Evolutionary conservation across 2,888 invertebrate species (phyloP).

Genomic region (Parnassius mnemosyne): DNA sequence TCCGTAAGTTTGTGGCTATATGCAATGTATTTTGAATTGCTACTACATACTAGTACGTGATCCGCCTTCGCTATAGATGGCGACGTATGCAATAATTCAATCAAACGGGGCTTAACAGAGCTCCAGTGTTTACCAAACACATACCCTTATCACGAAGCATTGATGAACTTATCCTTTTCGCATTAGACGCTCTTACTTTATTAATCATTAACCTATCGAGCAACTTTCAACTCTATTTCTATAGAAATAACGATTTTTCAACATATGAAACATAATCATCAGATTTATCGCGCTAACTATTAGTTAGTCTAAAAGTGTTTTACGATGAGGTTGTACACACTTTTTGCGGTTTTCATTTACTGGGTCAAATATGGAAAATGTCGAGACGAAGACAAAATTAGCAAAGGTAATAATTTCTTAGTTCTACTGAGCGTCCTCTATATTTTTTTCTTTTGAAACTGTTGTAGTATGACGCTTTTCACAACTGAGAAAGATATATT

Average conservation of each 20-base stretch:
- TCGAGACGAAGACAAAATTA: conserved; percentile 71
- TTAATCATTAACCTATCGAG: conserved; percentile 30
- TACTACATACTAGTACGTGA: conserved; percentile 50
- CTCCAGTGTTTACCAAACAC: conserved; percentile 69
- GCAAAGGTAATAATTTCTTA: conserved; percentile 56
- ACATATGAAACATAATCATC: not conserved
- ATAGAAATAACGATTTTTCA: conserved; percentile 32
- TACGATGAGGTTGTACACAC: conserved; percentile 38
- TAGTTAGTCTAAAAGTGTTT: conserved; percentile 23
- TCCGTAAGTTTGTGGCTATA: not conserved
- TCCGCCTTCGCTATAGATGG: conserved; percentile 51
- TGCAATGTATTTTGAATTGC: conserved; percentile 2
- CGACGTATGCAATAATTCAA: conserved; percentile 73
- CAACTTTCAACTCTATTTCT: conserved; percentile 28
- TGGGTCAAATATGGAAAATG: conserved; percentile 42
- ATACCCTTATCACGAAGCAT: conserved; percentile 50
- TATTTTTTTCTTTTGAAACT: not conserved
- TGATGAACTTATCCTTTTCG: conserved; percentile 45
- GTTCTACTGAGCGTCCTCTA: not conserved
- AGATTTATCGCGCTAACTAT: conserved; percentile 17
- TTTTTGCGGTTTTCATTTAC: conserved; percentile 38
- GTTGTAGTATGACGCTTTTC: conserved; percentile 27
- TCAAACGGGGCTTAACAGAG: conserved; percentile 67
- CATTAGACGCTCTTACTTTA: conserved; percentile 30
- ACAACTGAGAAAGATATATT: conserved; percentile 24